Evolutionary conservation across 37 sponge, comb jelly and placozoan genomes (phyloP).

Genomic region (Ianthella basta): DNA sequence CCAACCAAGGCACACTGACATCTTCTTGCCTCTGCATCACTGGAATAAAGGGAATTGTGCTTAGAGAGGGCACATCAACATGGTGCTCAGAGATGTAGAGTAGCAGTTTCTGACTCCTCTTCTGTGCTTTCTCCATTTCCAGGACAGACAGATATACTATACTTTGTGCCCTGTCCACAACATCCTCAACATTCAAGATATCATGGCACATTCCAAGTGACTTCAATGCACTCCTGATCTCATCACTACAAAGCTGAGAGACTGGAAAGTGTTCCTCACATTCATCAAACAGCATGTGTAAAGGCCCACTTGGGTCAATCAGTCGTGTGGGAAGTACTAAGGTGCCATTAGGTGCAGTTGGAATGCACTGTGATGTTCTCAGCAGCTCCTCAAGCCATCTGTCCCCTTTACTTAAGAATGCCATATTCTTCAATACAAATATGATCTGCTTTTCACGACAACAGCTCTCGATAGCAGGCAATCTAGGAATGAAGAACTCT

Average conservation of each 20-base stretch:
- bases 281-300: slow-evolving; percentile 33
- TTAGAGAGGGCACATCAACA: not conserved
- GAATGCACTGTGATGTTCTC: slow-evolving; percentile 33
- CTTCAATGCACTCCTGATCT: not conserved
- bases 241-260: not conserved
- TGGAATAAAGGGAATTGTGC: not conserved
- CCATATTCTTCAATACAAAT: slow-evolving; percentile 30
- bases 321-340: slow-evolving; percentile 21
- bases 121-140: not conserved
- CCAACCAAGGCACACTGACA: slow-evolving; percentile 6
- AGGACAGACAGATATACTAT: not conserved
- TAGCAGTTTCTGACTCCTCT: not conserved
- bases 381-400: slow-evolving; percentile 38
- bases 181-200: slow-evolving; percentile 27
- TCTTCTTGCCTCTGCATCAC: not conserved
- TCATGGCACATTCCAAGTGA: slow-evolving; percentile 40
- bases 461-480: too few species aligned
- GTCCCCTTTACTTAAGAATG: not conserved
- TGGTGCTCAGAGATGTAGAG: not conserved
- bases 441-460: slow-evolving; percentile 18
- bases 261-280: slow-evolving; percentile 60
- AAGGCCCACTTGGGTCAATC: slow-evolving; percentile 34
- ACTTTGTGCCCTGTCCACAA: slow-evolving; percentile 49
- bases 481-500: too few species aligned
- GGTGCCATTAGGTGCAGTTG: slow-evolving; percentile 13